Evolutionary conservation across 2,113 vertebrate genomes (phyloP).

Genomic region (Epinephelus moara): DNA sequence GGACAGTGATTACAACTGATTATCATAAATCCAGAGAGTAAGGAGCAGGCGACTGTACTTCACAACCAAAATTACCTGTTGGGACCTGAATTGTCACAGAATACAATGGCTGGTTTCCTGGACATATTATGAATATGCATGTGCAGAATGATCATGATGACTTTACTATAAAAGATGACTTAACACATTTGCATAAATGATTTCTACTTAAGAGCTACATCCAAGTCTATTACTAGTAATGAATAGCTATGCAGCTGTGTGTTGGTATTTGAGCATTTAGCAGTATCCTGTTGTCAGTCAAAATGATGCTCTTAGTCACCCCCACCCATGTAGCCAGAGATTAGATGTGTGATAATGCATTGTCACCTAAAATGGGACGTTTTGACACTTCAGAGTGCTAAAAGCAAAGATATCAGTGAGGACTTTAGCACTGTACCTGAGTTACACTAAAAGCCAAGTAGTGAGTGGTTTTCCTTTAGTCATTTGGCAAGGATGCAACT

Average conservation of each 20-base stretch:
- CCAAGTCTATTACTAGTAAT: not conserved
- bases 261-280: conserved; percentile 44
- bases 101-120: conserved; percentile 8
- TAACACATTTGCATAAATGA: not conserved
- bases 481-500: conserved; percentile 2
- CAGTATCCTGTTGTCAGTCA: conserved; percentile 35
- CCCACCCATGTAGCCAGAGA: conserved; percentile 55
- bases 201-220: conserved; percentile 1
- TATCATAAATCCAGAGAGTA: not conserved
- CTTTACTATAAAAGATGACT: not conserved
- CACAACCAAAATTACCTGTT: not conserved
- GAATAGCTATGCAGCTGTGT: conserved; percentile 10
- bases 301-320: conserved; percentile 51
- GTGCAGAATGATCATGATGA: not conserved
- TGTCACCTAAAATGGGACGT: conserved; percentile 75
- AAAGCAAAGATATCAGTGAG: conserved; percentile 69
- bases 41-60: not conserved
- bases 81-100: not conserved
- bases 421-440: conserved; percentile 48
- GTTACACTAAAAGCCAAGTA: conserved; percentile 57
- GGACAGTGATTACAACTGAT: not conserved
- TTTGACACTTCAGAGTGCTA: conserved; percentile 80
- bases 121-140: not conserved
- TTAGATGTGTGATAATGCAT: conserved; percentile 74
- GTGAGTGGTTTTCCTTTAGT: conserved; percentile 25